Percentiles rank a stretch among this genome's conserved stretches.
These are phyloP conservation scores for Nautilus pompilius DNA, from an alignment of 1,140 invertebrate genomes.

Conservation along the genomic window DNA sequence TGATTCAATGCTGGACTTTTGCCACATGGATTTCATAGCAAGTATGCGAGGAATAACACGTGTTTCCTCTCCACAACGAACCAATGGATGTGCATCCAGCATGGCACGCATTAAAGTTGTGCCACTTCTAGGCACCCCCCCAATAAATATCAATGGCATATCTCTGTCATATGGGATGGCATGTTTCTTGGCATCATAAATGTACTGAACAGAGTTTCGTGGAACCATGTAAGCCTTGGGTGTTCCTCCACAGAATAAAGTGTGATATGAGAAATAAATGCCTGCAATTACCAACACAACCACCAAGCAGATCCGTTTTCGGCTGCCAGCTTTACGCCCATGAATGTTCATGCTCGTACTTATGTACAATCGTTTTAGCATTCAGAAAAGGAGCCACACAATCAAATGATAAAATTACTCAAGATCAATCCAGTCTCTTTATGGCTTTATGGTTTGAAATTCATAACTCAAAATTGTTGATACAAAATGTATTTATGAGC, in stretches of 20 bases:
- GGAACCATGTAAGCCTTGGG: conserved; percentile 39
- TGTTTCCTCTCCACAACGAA: conserved; percentile 97
- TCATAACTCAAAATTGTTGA: too few species aligned
- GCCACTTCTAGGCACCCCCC: conserved; percentile 92
- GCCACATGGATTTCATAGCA: conserved; percentile 48
- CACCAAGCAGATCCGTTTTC: background rate
- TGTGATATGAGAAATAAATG: conserved; percentile 13
- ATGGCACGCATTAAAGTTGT: conserved; percentile 97
- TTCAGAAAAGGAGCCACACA: too few species aligned
- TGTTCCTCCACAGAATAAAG: conserved; percentile 20
- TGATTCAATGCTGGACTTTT: conserved; percentile 42
- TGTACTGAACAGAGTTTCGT: conserved; percentile 24
- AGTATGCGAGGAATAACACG: conserved; percentile 78
- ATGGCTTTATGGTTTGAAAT: too few species aligned
- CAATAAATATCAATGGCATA: conserved; percentile 95
- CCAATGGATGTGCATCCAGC: conserved; percentile 97
- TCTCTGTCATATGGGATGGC: conserved; percentile 63
- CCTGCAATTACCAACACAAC: background rate
- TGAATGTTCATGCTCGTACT: background rate
- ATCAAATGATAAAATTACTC: too few species aligned
- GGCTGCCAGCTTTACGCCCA: background rate
- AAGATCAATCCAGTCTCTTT: too few species aligned
- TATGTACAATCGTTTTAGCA: background rate
- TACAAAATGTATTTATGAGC: too few species aligned
- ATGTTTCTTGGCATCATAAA: conserved; percentile 32